Conservation (phyloP, 1,140 invertebrate genomes). For the Nymphalis io region DNA sequence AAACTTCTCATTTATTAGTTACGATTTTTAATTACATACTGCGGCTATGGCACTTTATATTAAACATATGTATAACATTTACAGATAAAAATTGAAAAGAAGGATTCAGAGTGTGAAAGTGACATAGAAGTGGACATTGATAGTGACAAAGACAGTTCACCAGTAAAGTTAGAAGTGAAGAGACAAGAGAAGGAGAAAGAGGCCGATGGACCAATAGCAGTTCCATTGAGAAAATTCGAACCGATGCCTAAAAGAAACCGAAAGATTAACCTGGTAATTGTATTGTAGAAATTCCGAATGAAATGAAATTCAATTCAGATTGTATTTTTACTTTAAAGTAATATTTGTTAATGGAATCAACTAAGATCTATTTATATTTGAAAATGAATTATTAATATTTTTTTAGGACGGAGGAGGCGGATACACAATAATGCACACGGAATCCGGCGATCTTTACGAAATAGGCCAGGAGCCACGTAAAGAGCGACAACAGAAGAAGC, state of each 20-base stretch:
- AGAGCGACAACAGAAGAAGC: slow-evolving; percentile 57
- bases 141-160: slow-evolving; percentile 63
- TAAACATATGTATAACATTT: slow-evolving; percentile 10
- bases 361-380: neutral
- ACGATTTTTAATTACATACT: too few species aligned
- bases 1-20: too few species aligned
- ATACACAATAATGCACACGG: slow-evolving; percentile 83
- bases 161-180: slow-evolving; percentile 23
- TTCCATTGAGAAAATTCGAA: slow-evolving; percentile 62
- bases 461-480: slow-evolving; percentile 62
- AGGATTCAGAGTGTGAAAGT: slow-evolving; percentile 79
- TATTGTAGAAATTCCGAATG: neutral
- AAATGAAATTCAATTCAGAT: neutral
- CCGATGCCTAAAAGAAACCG: slow-evolving; percentile 65
- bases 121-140: slow-evolving; percentile 83
- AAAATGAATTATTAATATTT: too few species aligned
- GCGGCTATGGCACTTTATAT: too few species aligned
- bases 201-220: slow-evolving; percentile 50
- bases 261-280: slow-evolving; percentile 66
- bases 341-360: neutral
- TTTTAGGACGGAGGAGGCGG: slow-evolving; percentile 82
- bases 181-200: slow-evolving; percentile 18
- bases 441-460: slow-evolving; percentile 78
- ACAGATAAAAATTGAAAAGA: slow-evolving; percentile 78
- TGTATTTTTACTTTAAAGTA: neutral